Evolutionary conservation across 2,113 vertebrate genomes (phyloP), one percentile per base, ranked within the genome.

Genomic region (Cavia aperea): DNA sequence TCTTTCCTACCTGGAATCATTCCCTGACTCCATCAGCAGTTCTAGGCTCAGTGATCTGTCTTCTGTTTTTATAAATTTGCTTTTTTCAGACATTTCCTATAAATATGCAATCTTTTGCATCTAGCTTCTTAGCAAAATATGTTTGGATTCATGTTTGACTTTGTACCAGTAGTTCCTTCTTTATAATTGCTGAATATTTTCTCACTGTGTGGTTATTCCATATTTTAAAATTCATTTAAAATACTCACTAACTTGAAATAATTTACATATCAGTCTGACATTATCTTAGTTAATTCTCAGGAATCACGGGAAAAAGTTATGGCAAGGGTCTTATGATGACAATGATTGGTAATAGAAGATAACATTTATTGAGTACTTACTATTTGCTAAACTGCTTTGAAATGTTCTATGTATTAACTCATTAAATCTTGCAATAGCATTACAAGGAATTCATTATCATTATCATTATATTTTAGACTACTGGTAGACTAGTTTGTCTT

Each of bases 211-310:
- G 54, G 1, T 8, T 77, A 43, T 51, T 5, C 19, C 49, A 43
- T 10, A 31, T 43, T 33, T 49, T 36, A 54, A 94, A 79, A 85
- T 51, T 21, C 33, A 73, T 70, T 91, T 89, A 58, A 91, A 72
- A 43, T 88, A 91, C 51, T 78, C 7, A 13, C 78, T 89, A 86
- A 86, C 21, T 96, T 93, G 86, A 91, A 70, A 86, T 65, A 70
- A 19, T n/a, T 92, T 94, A 39, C 11, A 82, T 66, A 66, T 82
- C 23, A 66, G 19, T 93, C 86, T 56, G 23, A 46, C 5, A 56
- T 88, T 89, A 60, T 51, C 18, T 93, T 49, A 87, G 78, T 33
- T 72, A 86, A 73, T 75, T 12, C 19, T 93, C 18, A 54, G 19
- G 36, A 78, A 66, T 66, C 70, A 72, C 13, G 18, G 51, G 39